A percentile compares a stretch with the other conserved stretches of the same genome.
These are phyloP conservation scores for Tinea pellionella DNA, from an alignment of 2,888 invertebrate species.

Conservation along the genomic window DNA sequence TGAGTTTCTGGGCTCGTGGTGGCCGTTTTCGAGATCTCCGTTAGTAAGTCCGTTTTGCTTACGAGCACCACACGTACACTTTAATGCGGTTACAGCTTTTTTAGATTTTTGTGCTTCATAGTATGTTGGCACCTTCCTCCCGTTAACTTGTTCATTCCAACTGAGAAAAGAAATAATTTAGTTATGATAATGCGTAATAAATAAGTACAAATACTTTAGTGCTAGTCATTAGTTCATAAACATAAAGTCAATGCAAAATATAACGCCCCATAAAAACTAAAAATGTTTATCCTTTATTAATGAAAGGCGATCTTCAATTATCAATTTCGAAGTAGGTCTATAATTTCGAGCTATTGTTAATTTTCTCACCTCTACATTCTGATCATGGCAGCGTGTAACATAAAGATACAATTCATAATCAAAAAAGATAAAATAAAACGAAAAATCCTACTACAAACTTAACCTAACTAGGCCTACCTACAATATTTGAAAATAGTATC, in stretches of 20 bases:
- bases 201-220: neutral
- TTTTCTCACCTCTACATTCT: slow-evolving; percentile 64
- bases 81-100: slow-evolving; percentile 47
- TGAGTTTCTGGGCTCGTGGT: slow-evolving; percentile 29
- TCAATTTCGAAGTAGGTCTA: too few species aligned
- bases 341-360: too few species aligned
- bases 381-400: slow-evolving; percentile 64
- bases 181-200: neutral
- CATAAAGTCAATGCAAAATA: too few species aligned
- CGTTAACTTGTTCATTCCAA: slow-evolving; percentile 68
- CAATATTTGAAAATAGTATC: neutral
- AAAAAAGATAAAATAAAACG: slow-evolving; percentile 21
- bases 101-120: slow-evolving; percentile 69
- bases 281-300: too few species aligned
- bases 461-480: too few species aligned
- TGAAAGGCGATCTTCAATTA: too few species aligned
- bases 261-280: too few species aligned
- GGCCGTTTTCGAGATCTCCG: slow-evolving; percentile 32
- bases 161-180: slow-evolving; percentile 28
- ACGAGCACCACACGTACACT: slow-evolving; percentile 57
- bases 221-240: neutral
- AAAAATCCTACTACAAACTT: neutral
- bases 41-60: slow-evolving; percentile 43
- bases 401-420: slow-evolving; percentile 56
- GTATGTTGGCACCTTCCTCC: slow-evolving; percentile 62